Percentiles rank a stretch among this genome's conserved stretches.
Conservation (phyloP, 2,113 vertebrate species). For the Anoplopoma fimbria region DNA sequence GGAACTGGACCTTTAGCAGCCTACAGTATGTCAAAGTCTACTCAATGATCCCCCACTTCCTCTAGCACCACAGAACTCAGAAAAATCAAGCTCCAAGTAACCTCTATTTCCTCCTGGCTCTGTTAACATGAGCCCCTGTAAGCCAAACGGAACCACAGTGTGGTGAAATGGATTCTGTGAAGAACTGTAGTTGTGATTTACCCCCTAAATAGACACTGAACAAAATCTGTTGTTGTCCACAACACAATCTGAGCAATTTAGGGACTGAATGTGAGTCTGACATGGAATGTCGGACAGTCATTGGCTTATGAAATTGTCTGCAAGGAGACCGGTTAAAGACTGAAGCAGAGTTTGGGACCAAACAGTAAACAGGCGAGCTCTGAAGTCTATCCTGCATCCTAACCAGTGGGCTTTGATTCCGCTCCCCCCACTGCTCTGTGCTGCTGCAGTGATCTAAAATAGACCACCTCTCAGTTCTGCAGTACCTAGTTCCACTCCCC, state of each 20-base stretch:
- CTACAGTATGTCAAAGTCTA: neutral
- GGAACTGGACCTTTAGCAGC: neutral
- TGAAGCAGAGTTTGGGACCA: neutral
- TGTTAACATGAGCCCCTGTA: neutral
- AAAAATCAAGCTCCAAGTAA: neutral
- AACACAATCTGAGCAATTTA: neutral
- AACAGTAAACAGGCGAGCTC: slow-evolving; percentile 5
- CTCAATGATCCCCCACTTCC: neutral
- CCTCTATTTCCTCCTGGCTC: neutral
- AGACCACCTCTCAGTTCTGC: slow-evolving; percentile 67
- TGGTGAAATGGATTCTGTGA: neutral
- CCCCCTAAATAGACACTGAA: neutral
- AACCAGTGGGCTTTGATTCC: slow-evolving; percentile 40
- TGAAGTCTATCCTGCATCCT: slow-evolving; percentile 34
- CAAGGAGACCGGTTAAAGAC: slow-evolving; percentile 1
- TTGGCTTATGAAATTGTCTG: slow-evolving; percentile 8
- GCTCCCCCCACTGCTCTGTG: slow-evolving; percentile 32
- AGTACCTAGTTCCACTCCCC: slow-evolving; percentile 73
- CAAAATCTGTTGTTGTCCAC: slow-evolving; percentile 1
- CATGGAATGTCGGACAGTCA: neutral
- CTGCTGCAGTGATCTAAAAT: slow-evolving; percentile 73
- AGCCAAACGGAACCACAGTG: neutral
- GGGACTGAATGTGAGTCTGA: neutral
- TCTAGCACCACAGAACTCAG: neutral
- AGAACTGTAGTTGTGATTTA: neutral